A percentile compares a stretch with the other conserved stretches of the same genome.
phyloP scores from a whole-genome alignment of 2,113 vertebrate species.

The Cettia cetti region DNA sequence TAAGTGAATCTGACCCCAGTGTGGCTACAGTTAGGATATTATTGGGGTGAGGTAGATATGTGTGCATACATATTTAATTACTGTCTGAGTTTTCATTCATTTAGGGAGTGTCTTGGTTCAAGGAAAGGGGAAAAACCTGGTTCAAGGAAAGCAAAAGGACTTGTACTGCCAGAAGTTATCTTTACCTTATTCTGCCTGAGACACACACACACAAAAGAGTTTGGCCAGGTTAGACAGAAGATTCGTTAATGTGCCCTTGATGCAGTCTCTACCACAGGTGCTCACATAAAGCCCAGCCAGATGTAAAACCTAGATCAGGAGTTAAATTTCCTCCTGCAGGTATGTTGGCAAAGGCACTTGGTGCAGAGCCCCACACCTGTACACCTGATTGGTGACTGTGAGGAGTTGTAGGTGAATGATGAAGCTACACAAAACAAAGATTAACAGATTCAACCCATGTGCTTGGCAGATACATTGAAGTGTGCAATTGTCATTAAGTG shows the following conservation, averaged over 20 bases:
- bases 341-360: conserved; percentile 27
- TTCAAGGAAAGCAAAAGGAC: not conserved
- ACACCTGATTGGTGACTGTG: not conserved
- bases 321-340: conserved; percentile 41
- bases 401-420: conserved; percentile 3
- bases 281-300: conserved; percentile 21
- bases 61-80: not conserved
- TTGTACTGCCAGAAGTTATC: not conserved
- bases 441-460: not conserved
- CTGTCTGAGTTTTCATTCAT: not conserved
- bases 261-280: conserved; percentile 14
- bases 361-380: not conserved
- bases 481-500: not conserved
- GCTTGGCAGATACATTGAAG: conserved; percentile 29
- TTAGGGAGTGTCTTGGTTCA: not conserved
- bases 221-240: not conserved
- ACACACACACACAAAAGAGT: not conserved
- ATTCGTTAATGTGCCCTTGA: conserved; percentile 9
- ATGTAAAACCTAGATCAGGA: conserved; percentile 45
- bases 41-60: not conserved
- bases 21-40: not conserved
- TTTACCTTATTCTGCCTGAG: not conserved
- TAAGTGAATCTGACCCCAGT: not conserved
- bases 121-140: not conserved
- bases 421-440: conserved; percentile 12